phyloP scores from a whole-genome alignment of 2,888 invertebrate species.

The Conistra vaccinii region DNA sequence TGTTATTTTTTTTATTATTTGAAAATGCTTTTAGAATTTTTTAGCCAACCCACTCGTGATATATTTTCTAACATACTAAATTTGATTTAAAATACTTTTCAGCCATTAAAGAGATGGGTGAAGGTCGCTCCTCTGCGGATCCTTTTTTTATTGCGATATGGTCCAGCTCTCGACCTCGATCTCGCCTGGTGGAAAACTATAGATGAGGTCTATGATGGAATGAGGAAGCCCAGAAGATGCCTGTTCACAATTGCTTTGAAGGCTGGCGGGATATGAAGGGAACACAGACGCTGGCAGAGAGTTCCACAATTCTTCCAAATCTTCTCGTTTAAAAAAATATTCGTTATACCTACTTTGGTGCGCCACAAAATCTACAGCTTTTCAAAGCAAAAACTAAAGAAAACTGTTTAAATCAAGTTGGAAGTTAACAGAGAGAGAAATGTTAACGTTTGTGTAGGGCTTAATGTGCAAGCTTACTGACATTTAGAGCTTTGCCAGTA shows the following conservation, averaged over 20 bases:
- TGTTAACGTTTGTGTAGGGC: slow-evolving; percentile 38
- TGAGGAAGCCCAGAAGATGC: background rate
- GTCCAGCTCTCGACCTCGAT: too few species aligned
- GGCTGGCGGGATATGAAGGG: background rate
- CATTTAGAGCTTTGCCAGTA: slow-evolving; percentile 32
- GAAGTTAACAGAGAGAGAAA: slow-evolving; percentile 19
- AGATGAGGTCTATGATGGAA: background rate
- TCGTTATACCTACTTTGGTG: background rate
- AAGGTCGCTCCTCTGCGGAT: too few species aligned
- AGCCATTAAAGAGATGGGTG: too few species aligned
- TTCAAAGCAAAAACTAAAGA: slow-evolving; percentile 21
- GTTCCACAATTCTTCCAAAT: background rate
- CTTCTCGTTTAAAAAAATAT: background rate
- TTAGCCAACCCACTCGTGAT: too few species aligned
- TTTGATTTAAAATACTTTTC: too few species aligned
- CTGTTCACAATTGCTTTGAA: background rate
- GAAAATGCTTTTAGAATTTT: too few species aligned
- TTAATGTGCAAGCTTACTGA: slow-evolving; percentile 37
- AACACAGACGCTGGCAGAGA: background rate
- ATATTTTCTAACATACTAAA: too few species aligned
- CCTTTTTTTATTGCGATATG: too few species aligned
- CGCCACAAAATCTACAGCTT: background rate
- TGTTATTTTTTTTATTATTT: background rate
- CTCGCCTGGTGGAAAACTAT: background rate
- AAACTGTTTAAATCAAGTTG: slow-evolving; percentile 34